These are phyloP conservation scores for Zosterops lateralis DNA, from an alignment of 2,113 vertebrate genomes.

Conservation along the genomic window DNA sequence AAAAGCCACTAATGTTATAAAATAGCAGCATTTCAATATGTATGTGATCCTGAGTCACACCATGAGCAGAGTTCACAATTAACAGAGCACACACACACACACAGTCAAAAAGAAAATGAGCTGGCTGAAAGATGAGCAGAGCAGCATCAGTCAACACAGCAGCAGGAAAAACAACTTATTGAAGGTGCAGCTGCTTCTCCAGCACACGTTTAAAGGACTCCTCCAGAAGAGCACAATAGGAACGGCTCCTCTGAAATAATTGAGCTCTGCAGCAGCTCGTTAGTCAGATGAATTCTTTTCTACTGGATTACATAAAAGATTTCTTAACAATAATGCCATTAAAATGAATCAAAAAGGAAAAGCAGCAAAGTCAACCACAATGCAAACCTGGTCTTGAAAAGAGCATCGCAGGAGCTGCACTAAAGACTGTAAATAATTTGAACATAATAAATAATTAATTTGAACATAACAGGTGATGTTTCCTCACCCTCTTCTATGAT, in stretches of 20 bases:
- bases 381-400: not conserved
- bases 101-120: not conserved
- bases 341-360: not conserved
- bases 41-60: not conserved
- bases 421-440: not conserved
- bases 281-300: not conserved
- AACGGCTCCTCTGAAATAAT: not conserved
- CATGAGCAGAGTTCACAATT: not conserved
- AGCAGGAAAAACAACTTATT: not conserved
- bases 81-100: not conserved
- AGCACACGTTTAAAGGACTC: not conserved
- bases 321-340: not conserved
- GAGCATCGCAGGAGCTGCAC: fast-evolving
- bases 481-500: not conserved
- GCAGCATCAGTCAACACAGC: not conserved
- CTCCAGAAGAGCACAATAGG: not conserved
- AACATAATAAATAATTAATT: not conserved
- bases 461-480: not conserved
- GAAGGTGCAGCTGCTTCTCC: not conserved
- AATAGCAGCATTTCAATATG: not conserved
- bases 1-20: not conserved
- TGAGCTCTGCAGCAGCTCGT: not conserved
- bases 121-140: not conserved
- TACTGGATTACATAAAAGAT: not conserved
- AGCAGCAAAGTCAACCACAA: not conserved